Conservation (phyloP, 1,140 invertebrate species). For the Zaprionus capensis region DNA sequence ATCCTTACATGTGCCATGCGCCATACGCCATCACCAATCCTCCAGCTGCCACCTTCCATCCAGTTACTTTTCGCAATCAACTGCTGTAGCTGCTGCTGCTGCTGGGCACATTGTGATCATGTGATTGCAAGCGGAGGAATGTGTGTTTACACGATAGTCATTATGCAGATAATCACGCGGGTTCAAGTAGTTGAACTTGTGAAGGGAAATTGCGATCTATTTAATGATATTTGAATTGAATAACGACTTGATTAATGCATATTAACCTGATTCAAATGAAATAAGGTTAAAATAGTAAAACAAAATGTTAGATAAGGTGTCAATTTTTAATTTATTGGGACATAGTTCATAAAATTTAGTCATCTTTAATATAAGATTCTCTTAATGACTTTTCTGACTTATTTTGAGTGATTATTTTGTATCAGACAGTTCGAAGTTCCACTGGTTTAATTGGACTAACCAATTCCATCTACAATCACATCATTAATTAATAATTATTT, state of each 20-base stretch:
- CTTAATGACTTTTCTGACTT: background rate
- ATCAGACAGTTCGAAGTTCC: background rate
- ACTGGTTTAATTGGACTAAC: background rate
- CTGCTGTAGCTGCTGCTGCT: slow-evolving; percentile 19
- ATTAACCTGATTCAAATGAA: background rate
- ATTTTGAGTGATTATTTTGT: background rate
- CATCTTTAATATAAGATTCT: no score
- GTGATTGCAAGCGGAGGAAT: background rate
- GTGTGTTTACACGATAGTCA: slow-evolving; percentile 25
- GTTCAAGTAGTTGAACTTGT: slow-evolving; percentile 12
- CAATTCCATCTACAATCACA: background rate
- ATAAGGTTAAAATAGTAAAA: background rate
- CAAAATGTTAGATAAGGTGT: background rate
- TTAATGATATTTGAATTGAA: background rate
- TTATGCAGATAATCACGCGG: slow-evolving; percentile 15
- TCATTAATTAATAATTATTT: background rate
- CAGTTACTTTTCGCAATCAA: slow-evolving; percentile 24
- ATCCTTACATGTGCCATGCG: slow-evolving; percentile 60
- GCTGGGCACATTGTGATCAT: slow-evolving; percentile 35
- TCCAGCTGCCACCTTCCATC: background rate
- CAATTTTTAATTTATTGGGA: background rate
- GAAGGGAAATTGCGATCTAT: slow-evolving; percentile 9
- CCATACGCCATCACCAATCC: background rate
- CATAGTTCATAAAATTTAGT: background rate
- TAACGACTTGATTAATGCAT: slow-evolving; percentile 11